Evolutionary conservation across 2,888 invertebrate genomes (phyloP), one percentile per base, ranked within the genome.

Genomic region (Lydus trimaculatus): DNA sequence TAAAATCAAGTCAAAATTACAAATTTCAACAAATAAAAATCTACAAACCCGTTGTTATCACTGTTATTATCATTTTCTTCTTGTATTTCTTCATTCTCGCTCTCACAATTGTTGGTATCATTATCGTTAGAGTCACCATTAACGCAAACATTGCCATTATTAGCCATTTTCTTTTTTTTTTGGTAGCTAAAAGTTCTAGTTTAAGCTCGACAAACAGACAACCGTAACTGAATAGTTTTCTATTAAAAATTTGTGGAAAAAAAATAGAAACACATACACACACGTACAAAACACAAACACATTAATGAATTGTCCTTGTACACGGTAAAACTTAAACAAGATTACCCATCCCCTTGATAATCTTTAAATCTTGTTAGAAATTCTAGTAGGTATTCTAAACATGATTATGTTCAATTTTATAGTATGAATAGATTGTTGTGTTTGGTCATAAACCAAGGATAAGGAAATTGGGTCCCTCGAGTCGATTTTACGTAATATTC

Each of bases 321-420:
- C 66, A 43, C 52, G 61, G 65, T 71, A 64, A 33, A 70, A 72
- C 63, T 67, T 66, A 73, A 74, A 74, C 66, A 69, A 69, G 73
- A 74, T 74, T 72, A 74, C 25, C 56, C 11, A 65, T 64, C 67
- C 67, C 59, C 66, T 71, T 72, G 67, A 74, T 69, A 23, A 66
- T 58, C 58, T 67, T 48, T 66, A 67, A 73, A 74, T 74, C 74
- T 67, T 73, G 69, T 74, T 74, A 74, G 11, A 69, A 71, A 67
- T 68, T 58, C 61, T 65, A 65, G 68, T 69, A 66, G 63, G 69
- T 69, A 69, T 69, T 69, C 69, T 58, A 68, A 65, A 68, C 62
- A 58, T 61, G 58, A 65, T 68, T 68, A 61, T 33, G n/a, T 61
- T 61, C 17, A 64, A 61, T 60, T 60, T 59, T 61, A 43, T 23